Conservation (phyloP, 2,888 invertebrate species). For the Blera fallax region DNA sequence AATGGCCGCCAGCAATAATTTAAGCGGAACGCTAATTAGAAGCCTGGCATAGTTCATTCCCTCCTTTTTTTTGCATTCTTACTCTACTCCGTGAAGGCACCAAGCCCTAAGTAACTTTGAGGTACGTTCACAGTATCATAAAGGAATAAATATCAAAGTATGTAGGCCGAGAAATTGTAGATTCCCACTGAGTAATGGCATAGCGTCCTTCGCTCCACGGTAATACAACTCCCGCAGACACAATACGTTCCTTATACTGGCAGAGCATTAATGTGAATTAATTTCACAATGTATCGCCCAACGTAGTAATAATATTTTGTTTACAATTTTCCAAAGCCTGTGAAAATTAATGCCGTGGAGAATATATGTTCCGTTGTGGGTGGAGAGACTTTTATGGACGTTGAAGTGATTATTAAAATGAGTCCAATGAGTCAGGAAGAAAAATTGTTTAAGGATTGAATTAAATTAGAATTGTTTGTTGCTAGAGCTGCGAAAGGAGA, state of each 20-base stretch:
- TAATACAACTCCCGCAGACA: constrained; percentile 53
- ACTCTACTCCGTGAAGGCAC: constrained; percentile 19
- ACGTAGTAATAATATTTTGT: constrained; percentile 32
- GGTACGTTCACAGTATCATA: constrained; percentile 47
- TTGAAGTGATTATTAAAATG: constrained; percentile 41
- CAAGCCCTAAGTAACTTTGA: constrained; percentile 39
- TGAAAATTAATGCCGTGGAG: constrained; percentile 38
- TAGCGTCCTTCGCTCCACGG: constrained; percentile 18
- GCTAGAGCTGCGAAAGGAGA: neutral
- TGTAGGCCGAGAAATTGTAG: constrained; percentile 27
- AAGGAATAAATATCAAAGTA: constrained; percentile 45
- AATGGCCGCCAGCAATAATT: constrained; percentile 55
- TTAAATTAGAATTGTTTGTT: neutral
- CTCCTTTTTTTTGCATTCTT: constrained; percentile 8
- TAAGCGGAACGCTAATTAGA: constrained; percentile 59
- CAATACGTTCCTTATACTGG: constrained; percentile 11
- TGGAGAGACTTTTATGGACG: constrained; percentile 16
- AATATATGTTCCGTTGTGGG: constrained; percentile 3
- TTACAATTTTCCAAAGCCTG: constrained; percentile 30
- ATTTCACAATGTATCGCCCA: constrained; percentile 46
- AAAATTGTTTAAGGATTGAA: constrained; percentile 2
- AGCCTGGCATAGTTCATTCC: constrained; percentile 26
- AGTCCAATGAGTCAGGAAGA: neutral
- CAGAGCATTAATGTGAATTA: constrained; percentile 58
- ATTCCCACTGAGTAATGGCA: constrained; percentile 40